These are phyloP conservation scores for Heliconius himera DNA, from an alignment of 1,140 invertebrate genomes.

Conservation along the genomic window DNA sequence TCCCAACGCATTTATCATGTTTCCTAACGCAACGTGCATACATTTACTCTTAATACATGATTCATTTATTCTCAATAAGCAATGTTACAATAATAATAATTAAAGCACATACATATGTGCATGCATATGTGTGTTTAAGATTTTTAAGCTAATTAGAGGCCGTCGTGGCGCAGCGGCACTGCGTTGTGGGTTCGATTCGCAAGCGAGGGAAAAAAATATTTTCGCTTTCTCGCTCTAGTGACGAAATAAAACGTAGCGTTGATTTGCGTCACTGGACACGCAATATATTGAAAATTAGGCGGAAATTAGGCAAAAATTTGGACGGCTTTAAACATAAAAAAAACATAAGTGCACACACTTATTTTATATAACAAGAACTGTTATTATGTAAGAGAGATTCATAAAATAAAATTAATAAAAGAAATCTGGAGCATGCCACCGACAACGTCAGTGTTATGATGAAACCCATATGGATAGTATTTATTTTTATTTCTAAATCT, in stretches of 20 bases:
- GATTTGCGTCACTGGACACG: too few relatives aligned
- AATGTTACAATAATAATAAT: neutral
- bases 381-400: neutral
- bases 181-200: too few relatives aligned
- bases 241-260: too few relatives aligned
- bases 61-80: neutral
- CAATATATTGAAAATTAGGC: too few relatives aligned
- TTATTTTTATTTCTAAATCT: neutral
- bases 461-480: neutral
- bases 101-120: neutral
- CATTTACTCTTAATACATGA: conserved; percentile 1
- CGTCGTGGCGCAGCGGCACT: too few relatives aligned
- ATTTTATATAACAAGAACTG: neutral
- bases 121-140: neutral
- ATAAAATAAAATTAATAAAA: neutral
- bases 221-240: too few relatives aligned
- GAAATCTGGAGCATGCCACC: neutral
- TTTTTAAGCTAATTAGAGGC: too few relatives aligned
- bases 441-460: neutral
- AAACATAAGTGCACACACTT: too few relatives aligned
- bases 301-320: too few relatives aligned
- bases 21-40: neutral
- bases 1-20: neutral
- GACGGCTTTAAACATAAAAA: too few relatives aligned
- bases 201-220: too few relatives aligned